Percentiles rank a stretch among this genome's conserved stretches.
Evolutionary conservation across 1,140 invertebrate genomes (phyloP).

Genomic region (Aphaenogaster ashmeadi): DNA sequence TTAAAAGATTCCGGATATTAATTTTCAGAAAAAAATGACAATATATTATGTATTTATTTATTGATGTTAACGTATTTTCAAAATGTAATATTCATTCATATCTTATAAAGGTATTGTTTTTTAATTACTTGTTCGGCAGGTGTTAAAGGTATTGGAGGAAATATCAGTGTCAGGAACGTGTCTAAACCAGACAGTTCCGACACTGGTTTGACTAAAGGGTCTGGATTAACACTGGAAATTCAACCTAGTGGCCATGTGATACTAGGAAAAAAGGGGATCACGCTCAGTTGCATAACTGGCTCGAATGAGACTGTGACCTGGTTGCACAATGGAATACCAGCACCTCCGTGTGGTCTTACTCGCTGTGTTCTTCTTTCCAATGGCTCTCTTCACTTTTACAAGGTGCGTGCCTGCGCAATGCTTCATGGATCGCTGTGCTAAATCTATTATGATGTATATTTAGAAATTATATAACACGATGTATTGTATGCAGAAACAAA

Average conservation of each 20-base stretch:
- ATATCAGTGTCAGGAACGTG: slow-evolving; percentile 79
- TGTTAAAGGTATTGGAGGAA: slow-evolving; percentile 81
- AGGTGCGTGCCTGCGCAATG: slow-evolving; percentile 70
- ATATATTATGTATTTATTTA: not conserved
- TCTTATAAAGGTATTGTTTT: not conserved
- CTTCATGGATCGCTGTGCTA: not conserved
- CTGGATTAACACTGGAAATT: slow-evolving; percentile 77
- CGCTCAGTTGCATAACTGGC: slow-evolving; percentile 80
- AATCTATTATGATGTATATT: not conserved
- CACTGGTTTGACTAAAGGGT: slow-evolving; percentile 65
- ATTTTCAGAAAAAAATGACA: not conserved
- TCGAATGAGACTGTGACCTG: slow-evolving; percentile 80
- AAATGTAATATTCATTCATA: not conserved
- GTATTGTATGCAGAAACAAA: slow-evolving; percentile 77
- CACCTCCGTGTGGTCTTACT: slow-evolving; percentile 80
- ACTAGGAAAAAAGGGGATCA: slow-evolving; percentile 82
- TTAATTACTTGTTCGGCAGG: slow-evolving; percentile 68
- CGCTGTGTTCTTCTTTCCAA: slow-evolving; percentile 80
- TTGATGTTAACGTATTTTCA: not conserved
- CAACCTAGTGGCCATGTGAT: slow-evolving; percentile 83
- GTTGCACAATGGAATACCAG: slow-evolving; percentile 82
- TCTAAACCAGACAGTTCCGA: slow-evolving; percentile 75
- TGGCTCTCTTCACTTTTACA: slow-evolving; percentile 83
- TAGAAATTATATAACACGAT: not conserved
- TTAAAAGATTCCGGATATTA: not conserved